These are phyloP conservation scores for Mastomys natalensis DNA, from an alignment of 2,113 vertebrate genomes.

Conservation along the genomic window DNA sequence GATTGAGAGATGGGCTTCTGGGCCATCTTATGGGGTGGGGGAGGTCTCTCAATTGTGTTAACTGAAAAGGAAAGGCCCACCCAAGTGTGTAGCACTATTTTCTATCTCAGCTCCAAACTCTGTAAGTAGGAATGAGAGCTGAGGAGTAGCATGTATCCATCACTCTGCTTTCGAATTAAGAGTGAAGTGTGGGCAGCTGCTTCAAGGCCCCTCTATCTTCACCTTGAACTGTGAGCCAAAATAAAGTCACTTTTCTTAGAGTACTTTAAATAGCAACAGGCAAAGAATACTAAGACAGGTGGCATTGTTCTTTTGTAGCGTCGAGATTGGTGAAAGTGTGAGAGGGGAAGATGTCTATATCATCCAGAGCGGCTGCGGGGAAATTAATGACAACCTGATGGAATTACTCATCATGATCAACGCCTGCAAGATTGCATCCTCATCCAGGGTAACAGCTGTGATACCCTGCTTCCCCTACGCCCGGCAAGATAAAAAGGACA, in stretches of 20 bases:
- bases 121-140: not conserved
- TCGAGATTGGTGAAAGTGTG: constrained; percentile 92
- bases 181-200: not conserved
- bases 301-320: constrained; percentile 80
- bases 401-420: constrained; percentile 93
- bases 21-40: not conserved
- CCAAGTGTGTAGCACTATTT: not conserved
- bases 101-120: not conserved
- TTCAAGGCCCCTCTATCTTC: too few relatives aligned
- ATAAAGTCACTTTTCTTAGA: not conserved
- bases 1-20: not conserved
- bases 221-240: not conserved
- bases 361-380: constrained; percentile 91
- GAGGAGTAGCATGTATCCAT: not conserved
- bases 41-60: not conserved
- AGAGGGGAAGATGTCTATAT: constrained; percentile 92
- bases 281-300: not conserved
- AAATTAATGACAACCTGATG: constrained; percentile 93
- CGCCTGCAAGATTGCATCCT: constrained; percentile 91
- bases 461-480: constrained; percentile 92
- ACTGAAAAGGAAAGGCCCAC: not conserved
- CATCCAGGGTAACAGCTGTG: constrained; percentile 91
- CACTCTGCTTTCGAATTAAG: too few relatives aligned
- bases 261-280: not conserved
- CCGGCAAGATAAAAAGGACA: constrained; percentile 92